Percentiles rank a stretch among this genome's conserved stretches.
phyloP scores from a whole-genome alignment of 2,888 invertebrate genomes.

The Lasius platythorax region DNA sequence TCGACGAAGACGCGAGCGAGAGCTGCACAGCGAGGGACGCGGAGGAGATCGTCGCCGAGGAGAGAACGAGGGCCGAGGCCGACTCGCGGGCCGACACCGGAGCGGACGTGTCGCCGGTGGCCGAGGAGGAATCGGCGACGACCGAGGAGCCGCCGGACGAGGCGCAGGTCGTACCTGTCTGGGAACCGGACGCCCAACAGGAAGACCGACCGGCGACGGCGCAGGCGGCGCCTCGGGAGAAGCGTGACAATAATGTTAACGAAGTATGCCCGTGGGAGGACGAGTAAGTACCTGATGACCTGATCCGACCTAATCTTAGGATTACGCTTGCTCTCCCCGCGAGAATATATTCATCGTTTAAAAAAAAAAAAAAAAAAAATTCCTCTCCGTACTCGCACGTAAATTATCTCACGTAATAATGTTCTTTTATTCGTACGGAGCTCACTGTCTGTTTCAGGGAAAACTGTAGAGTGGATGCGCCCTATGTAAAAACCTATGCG shows the following conservation, averaged over 20 bases:
- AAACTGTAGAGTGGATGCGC: slow-evolving; percentile 94
- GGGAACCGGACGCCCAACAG: slow-evolving; percentile 84
- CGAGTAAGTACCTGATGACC: slow-evolving; percentile 91
- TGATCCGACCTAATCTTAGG: slow-evolving; percentile 42
- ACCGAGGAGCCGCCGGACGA: slow-evolving; percentile 91
- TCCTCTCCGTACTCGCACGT: slow-evolving; percentile 3
- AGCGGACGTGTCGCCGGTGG: slow-evolving; percentile 51
- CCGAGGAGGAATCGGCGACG: slow-evolving; percentile 75
- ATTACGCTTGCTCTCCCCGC: slow-evolving; percentile 35
- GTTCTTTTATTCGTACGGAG: slow-evolving; percentile 50
- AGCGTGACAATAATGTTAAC: slow-evolving; percentile 89
- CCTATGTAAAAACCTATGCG: slow-evolving; percentile 97
- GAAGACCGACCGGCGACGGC: slow-evolving; percentile 70
- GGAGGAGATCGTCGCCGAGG: slow-evolving; percentile 39
- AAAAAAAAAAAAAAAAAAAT: no score
- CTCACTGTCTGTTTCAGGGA: slow-evolving; percentile 89
- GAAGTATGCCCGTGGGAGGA: slow-evolving; percentile 98
- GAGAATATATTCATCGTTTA: slow-evolving; percentile 5
- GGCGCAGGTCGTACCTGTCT: slow-evolving; percentile 81
- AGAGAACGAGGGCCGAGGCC: slow-evolving; percentile 3
- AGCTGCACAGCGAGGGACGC: slow-evolving; percentile 54
- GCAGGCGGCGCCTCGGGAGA: slow-evolving; percentile 79
- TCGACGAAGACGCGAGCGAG: slow-evolving; percentile 73
- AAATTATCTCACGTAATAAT: slow-evolving; percentile 35
- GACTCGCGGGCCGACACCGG: slow-evolving; percentile 48